Conservation (phyloP, 2,797 vertebrate genomes). For the Percopsis omiscomaycus region DNA sequence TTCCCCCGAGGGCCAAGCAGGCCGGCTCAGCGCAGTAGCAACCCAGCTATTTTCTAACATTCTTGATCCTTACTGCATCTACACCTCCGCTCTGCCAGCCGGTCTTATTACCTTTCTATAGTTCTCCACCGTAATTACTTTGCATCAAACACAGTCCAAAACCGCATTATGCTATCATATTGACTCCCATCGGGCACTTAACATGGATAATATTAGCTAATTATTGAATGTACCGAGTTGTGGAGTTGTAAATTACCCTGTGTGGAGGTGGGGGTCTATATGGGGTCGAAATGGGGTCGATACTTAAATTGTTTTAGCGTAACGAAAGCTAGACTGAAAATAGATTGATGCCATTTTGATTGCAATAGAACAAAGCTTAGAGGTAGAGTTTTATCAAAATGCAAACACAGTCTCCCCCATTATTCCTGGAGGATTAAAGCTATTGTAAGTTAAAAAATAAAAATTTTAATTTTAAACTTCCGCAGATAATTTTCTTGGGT, state of each 20-base stretch:
- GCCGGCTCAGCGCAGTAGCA: constrained; percentile 41
- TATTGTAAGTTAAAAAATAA: neutral
- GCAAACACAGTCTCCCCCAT: neutral
- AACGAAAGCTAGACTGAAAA: constrained; percentile 14
- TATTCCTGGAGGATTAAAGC: neutral
- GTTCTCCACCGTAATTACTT: constrained; percentile 54
- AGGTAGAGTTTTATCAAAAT: no score
- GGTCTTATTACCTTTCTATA: constrained; percentile 64
- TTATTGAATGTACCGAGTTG: constrained; percentile 40
- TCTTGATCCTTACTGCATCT: constrained; percentile 27
- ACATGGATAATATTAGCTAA: constrained; percentile 54
- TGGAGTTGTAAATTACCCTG: constrained; percentile 42
- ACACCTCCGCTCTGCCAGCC: constrained; percentile 39
- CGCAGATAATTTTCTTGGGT: neutral
- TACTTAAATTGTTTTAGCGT: constrained; percentile 9
- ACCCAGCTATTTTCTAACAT: constrained; percentile 28
- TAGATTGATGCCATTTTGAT: neutral
- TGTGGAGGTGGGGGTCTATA: constrained; percentile 9
- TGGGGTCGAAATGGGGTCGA: neutral
- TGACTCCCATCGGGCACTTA: constrained; percentile 36
- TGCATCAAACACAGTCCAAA: constrained; percentile 59
- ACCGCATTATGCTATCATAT: constrained; percentile 51
- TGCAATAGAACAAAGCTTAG: no score
- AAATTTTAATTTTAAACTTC: neutral
- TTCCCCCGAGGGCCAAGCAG: constrained; percentile 61